phyloP scores from a whole-genome alignment of 2,888 invertebrate genomes.

The Pycnomerus fuliginosus region DNA sequence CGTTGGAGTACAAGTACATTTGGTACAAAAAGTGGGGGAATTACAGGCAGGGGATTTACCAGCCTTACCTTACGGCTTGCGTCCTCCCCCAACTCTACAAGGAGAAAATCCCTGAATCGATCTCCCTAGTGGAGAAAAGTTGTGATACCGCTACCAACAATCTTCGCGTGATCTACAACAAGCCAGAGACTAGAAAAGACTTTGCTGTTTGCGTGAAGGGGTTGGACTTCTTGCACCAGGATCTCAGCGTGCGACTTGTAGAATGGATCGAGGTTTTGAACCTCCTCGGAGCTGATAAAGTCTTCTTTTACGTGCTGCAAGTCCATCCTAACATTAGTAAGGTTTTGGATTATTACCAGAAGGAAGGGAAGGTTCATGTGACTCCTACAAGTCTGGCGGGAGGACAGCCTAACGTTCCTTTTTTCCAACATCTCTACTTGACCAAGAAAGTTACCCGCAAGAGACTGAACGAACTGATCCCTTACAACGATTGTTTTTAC shows the following conservation, averaged over 20 bases:
- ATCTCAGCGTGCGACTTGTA: constrained; percentile 82
- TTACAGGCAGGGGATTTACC: constrained; percentile 86
- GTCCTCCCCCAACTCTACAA: constrained; percentile 76
- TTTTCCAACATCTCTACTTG: constrained; percentile 85
- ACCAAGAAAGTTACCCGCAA: constrained; percentile 91
- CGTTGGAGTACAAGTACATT: constrained; percentile 88
- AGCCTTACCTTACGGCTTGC: constrained; percentile 88
- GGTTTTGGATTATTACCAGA: constrained; percentile 65
- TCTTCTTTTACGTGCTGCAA: constrained; percentile 87
- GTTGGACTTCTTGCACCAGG: constrained; percentile 88
- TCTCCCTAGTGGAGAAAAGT: constrained; percentile 80
- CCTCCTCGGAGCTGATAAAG: constrained; percentile 85
- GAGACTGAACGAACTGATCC: constrained; percentile 91
- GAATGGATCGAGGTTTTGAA: constrained; percentile 93
- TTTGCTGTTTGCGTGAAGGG: constrained; percentile 95
- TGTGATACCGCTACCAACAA: constrained; percentile 87
- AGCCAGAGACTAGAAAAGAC: constrained; percentile 69
- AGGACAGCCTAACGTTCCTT: constrained; percentile 86
- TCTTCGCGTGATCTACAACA: constrained; percentile 77
- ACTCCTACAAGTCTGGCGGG: constrained; percentile 84
- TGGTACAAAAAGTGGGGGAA: constrained; percentile 96
- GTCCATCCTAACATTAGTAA: constrained; percentile 92
- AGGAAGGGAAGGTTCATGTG: constrained; percentile 59
- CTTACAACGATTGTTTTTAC: constrained; percentile 95
- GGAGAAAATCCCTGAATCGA: constrained; percentile 74